These are phyloP conservation scores for Oplegnathus fasciatus DNA, from an alignment of 2,113 vertebrate genomes.

Conservation along the genomic window DNA sequence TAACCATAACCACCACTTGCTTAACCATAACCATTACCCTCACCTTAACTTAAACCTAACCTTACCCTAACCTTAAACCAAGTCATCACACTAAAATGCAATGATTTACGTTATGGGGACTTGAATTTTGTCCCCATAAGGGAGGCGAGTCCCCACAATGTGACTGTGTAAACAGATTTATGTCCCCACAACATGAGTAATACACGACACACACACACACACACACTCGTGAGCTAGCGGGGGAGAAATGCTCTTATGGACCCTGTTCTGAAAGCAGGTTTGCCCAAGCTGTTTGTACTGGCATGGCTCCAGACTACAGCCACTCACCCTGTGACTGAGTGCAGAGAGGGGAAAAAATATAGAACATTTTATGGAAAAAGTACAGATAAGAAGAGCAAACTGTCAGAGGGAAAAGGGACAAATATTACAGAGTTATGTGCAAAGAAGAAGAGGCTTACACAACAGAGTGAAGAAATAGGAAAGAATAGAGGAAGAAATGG, in stretches of 20 bases:
- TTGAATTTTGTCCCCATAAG: no score
- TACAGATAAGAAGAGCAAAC: conserved; percentile 57
- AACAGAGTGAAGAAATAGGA: conserved; percentile 26
- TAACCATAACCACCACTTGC: no score
- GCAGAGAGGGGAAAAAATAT: conserved; percentile 33
- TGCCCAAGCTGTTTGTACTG: conserved; percentile 79
- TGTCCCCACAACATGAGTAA: no score
- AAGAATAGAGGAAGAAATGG: neutral
- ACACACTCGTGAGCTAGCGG: conserved; percentile 16
- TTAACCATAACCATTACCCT: no score
- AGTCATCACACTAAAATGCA: no score
- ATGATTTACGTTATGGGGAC: no score
- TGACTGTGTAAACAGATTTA: no score
- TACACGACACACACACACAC: no score
- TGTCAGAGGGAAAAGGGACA: conserved; percentile 17
- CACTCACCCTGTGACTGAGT: conserved; percentile 54
- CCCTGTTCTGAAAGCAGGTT: conserved; percentile 71
- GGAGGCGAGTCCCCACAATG: no score
- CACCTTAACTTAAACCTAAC: no score
- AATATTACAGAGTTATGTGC: conserved; percentile 36
- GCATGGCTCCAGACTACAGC: conserved; percentile 58
- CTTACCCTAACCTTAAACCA: no score
- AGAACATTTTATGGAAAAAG: conserved; percentile 39
- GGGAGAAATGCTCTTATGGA: conserved; percentile 50
- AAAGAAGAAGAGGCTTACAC: conserved; percentile 23